phyloP scores from a whole-genome alignment of 1,140 invertebrate genomes.

The Chironomus tepperi region DNA sequence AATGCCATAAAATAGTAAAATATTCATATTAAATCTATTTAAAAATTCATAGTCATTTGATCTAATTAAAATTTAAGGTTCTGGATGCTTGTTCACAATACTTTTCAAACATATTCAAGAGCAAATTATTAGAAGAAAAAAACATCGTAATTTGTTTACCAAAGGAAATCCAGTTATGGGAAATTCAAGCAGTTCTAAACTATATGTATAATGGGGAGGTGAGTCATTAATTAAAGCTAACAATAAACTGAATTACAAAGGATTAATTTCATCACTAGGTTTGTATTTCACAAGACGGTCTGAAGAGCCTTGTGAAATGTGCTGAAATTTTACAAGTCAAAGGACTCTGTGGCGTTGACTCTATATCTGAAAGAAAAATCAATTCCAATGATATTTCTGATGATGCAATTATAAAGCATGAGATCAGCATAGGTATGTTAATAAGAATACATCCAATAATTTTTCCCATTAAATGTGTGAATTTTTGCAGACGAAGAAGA shows the following conservation, averaged over 20 bases:
- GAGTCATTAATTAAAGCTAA: not conserved
- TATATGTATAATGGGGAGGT: slow-evolving; percentile 15
- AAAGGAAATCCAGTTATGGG: not conserved
- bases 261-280: not conserved
- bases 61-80: not conserved
- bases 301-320: not conserved
- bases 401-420: not conserved
- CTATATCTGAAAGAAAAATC: not conserved
- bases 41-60: not conserved
- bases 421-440: not conserved
- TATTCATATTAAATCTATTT: not conserved
- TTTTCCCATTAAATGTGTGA: not conserved
- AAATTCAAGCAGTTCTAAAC: not conserved
- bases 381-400: not conserved
- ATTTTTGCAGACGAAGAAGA: not conserved
- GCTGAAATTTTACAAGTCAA: slow-evolving; percentile 10
- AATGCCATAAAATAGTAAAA: slow-evolving; percentile 19
- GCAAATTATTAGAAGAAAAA: not conserved
- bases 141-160: not conserved
- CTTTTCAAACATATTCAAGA: not conserved
- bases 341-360: not conserved
- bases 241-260: not conserved
- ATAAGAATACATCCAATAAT: not conserved
- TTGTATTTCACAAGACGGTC: slow-evolving; percentile 10
- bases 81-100: not conserved